phyloP scores from a whole-genome alignment of 2,797 vertebrate genomes.

The Otolemur crassicaudatus region DNA sequence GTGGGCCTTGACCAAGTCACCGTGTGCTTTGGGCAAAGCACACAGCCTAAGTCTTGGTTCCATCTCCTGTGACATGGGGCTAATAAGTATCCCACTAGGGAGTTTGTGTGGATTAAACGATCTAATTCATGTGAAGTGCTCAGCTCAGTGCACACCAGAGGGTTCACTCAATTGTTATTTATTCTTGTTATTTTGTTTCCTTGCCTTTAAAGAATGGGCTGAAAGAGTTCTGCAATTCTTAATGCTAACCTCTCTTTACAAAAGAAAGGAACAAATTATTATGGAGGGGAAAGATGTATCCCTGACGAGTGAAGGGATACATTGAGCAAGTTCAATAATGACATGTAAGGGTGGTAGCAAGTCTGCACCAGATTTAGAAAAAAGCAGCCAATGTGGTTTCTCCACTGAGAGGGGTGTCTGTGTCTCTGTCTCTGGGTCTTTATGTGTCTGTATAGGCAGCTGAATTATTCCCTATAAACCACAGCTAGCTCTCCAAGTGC shows the following conservation, averaged over 20 bases:
- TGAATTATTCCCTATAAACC: neutral
- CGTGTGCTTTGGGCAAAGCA: neutral
- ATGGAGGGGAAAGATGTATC: neutral
- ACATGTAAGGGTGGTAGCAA: neutral
- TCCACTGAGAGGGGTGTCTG: neutral
- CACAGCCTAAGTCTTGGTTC: neutral
- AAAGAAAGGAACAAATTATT: neutral
- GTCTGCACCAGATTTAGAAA: neutral
- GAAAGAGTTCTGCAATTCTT: neutral
- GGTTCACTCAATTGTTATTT: neutral
- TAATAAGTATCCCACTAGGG: neutral
- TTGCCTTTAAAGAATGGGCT: neutral
- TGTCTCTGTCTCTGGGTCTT: neutral
- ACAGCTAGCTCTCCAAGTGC: neutral
- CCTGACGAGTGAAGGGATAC: neutral
- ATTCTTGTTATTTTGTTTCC: neutral
- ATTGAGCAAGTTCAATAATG: neutral
- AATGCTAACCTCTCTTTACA: conserved; percentile 22
- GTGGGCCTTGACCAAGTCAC: neutral
- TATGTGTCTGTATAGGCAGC: neutral
- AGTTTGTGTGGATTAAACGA: neutral
- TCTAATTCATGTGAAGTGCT: neutral
- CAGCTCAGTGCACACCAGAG: neutral
- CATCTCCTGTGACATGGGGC: neutral
- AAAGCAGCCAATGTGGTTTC: neutral